phyloP scores from a whole-genome alignment of 37 sponge, comb jelly and placozoan species.

The Haliclona indistincta region DNA sequence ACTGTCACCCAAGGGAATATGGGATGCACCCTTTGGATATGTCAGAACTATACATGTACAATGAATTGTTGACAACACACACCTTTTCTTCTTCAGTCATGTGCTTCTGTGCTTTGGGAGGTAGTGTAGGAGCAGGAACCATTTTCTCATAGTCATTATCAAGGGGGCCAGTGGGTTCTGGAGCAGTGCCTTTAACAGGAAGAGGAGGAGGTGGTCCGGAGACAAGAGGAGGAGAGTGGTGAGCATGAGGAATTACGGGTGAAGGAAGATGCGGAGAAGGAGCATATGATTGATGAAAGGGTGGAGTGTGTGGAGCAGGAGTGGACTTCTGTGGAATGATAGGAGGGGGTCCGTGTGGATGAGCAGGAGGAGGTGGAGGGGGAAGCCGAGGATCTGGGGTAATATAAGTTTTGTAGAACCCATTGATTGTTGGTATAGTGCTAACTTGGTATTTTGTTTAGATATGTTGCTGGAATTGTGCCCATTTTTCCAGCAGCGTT shows the following conservation, averaged over 20 bases:
- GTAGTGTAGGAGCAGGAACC: slow-evolving; percentile 2
- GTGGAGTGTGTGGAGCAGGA: not conserved
- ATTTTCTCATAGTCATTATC: slow-evolving; percentile 4
- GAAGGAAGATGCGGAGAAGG: not conserved
- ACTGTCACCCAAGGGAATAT: not conserved
- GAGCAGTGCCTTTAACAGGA: too few relatives aligned
- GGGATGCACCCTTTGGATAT: not conserved
- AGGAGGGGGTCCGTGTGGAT: not conserved
- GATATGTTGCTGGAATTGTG: slow-evolving; percentile 58
- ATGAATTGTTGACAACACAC: not conserved
- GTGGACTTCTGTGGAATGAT: not conserved
- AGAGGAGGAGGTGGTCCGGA: too few relatives aligned
- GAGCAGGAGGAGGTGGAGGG: not conserved
- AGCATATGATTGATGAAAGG: not conserved
- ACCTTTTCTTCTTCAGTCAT: not conserved
- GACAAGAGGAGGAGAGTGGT: too few relatives aligned
- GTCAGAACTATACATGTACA: not conserved
- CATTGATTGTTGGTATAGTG: too few relatives aligned
- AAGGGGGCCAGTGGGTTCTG: not conserved
- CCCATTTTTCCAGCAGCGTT: slow-evolving; percentile 48
- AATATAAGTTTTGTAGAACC: too few relatives aligned
- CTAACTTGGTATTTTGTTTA: too few relatives aligned
- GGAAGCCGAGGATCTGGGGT: not conserved
- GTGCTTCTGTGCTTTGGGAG: not conserved
- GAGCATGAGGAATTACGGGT: not conserved